Evolutionary conservation across 2,888 invertebrate species (phyloP).

Genomic region (Enoplolaimus lenunculus): DNA sequence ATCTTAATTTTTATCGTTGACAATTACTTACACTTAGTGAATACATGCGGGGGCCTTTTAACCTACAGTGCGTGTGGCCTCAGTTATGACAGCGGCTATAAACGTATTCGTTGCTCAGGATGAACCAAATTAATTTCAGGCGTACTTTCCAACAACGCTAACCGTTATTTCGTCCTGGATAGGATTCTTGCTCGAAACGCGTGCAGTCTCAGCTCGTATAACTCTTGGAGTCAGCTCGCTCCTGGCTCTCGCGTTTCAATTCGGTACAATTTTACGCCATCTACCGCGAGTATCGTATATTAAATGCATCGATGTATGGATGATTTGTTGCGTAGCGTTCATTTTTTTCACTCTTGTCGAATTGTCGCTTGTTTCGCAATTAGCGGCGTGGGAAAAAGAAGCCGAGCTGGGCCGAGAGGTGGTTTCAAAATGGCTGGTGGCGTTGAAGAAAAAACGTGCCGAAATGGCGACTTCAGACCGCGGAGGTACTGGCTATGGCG

Average conservation of each 20-base stretch:
- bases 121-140: no score
- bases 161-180: conserved; percentile 38
- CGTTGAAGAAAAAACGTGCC: no score
- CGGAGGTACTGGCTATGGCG: no score
- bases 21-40: no score
- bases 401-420: background rate
- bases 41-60: no score
- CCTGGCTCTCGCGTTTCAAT: conserved; percentile 39
- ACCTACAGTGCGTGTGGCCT: no score
- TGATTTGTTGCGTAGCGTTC: conserved; percentile 37
- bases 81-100: no score
- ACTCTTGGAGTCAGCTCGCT: conserved; percentile 38
- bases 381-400: conserved; percentile 6
- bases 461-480: no score
- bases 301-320: conserved; percentile 39
- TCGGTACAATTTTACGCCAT: conserved; percentile 37
- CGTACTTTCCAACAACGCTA: conserved; percentile 37
- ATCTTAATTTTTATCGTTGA: no score
- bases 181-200: conserved; percentile 39
- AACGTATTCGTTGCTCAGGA: background rate
- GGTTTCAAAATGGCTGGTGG: no score
- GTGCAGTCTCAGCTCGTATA: conserved; percentile 38
- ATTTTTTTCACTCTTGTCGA: conserved; percentile 39
- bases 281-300: conserved; percentile 39
- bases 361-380: conserved; percentile 37